Percentiles rank a stretch among this genome's conserved stretches.
Conservation (phyloP, 2,888 invertebrate genomes). For the Amitus sp. region DNA sequence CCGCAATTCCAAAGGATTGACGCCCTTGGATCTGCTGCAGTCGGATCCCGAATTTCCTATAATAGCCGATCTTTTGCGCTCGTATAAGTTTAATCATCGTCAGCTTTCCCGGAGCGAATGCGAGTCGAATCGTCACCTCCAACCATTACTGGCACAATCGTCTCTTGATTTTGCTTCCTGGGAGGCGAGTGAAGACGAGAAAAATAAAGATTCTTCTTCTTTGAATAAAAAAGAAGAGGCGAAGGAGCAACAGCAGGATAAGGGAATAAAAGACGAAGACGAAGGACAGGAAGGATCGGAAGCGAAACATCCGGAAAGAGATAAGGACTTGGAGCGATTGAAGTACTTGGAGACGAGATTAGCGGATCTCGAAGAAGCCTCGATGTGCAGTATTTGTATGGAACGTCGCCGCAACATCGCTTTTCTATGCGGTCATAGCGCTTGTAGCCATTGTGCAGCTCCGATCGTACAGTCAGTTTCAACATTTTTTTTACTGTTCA, state of each 20-base stretch:
- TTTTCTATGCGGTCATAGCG: conserved; percentile 89
- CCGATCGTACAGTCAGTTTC: too few species aligned
- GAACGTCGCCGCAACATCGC: conserved; percentile 83
- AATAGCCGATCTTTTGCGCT: conserved; percentile 68
- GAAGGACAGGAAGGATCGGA: conserved; percentile 50
- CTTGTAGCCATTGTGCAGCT: conserved; percentile 84
- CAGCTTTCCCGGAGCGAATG: too few species aligned
- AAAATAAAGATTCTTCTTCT: too few species aligned
- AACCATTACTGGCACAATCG: too few species aligned
- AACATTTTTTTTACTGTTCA: too few species aligned
- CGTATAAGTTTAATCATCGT: conserved; percentile 62
- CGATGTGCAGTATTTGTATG: conserved; percentile 90
- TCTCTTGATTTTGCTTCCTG: too few species aligned
- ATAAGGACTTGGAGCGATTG: conserved; percentile 60
- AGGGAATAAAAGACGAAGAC: conserved; percentile 3
- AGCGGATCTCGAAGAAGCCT: conserved; percentile 87
- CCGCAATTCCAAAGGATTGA: conserved; percentile 75
- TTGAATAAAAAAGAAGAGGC: too few species aligned
- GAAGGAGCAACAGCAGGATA: conserved; percentile 4
- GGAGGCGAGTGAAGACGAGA: too few species aligned
- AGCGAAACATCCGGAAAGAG: conserved; percentile 53
- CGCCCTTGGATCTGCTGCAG: conserved; percentile 76
- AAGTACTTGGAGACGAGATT: conserved; percentile 79
- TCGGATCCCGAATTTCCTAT: conserved; percentile 63
- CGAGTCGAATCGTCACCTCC: too few species aligned